phyloP scores from a whole-genome alignment of 2,888 invertebrate species.

The Cyclophora punctaria region DNA sequence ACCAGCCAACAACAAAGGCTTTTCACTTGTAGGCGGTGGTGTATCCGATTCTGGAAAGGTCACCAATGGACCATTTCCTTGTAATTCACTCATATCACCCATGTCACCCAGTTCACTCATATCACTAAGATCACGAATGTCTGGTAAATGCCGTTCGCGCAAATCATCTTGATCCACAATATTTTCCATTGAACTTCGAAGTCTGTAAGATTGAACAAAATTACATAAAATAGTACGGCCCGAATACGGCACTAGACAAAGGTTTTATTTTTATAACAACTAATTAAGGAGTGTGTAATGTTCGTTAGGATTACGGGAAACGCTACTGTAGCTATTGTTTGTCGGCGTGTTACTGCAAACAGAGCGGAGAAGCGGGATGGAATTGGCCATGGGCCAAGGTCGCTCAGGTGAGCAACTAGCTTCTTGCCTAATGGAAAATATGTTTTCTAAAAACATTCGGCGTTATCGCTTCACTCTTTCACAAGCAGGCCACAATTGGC shows the following conservation, averaged over 20 bases:
- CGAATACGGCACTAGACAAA: not conserved
- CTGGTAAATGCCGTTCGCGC: constrained; percentile 58
- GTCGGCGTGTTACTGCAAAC: constrained; percentile 67
- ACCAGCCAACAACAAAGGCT: constrained; percentile 63
- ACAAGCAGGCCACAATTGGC: constrained; percentile 37
- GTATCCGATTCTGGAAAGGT: constrained; percentile 89
- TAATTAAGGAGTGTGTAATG: constrained; percentile 17
- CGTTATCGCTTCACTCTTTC: constrained; percentile 41
- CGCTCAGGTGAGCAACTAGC: constrained; percentile 65
- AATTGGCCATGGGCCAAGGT: constrained; percentile 68
- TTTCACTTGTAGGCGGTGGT: constrained; percentile 73
- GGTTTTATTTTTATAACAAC: constrained; percentile 10
- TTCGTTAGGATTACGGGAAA: constrained; percentile 34
- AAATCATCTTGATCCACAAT: constrained; percentile 80
- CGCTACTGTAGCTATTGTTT: constrained; percentile 65
- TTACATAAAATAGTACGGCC: not conserved
- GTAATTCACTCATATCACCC: constrained; percentile 63
- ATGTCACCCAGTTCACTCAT: constrained; percentile 68
- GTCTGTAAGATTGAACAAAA: constrained; percentile 54
- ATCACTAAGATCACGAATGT: constrained; percentile 66
- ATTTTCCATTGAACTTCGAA: constrained; percentile 85
- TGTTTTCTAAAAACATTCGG: constrained; percentile 28
- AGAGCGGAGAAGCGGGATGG: constrained; percentile 54
- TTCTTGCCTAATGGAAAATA: constrained; percentile 40
- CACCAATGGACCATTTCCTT: constrained; percentile 79